phyloP scores from a whole-genome alignment of 2,113 vertebrate genomes.

The Cettia cetti region DNA sequence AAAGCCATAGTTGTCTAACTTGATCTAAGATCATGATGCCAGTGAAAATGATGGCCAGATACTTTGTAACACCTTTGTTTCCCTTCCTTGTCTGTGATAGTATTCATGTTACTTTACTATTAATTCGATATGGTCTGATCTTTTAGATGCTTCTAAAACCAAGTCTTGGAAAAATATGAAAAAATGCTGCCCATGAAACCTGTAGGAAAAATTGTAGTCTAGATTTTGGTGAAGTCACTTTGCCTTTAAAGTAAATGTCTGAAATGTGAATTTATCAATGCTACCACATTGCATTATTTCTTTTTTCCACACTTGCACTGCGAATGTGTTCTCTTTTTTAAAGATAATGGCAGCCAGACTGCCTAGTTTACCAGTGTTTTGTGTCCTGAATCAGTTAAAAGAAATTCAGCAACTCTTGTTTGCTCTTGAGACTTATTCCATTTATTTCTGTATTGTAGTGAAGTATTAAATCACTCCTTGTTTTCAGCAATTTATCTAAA shows the following conservation, averaged over 20 bases:
- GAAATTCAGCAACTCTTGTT: neutral
- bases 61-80: neutral
- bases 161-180: neutral
- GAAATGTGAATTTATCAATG: neutral
- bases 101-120: neutral
- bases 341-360: neutral
- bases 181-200: neutral
- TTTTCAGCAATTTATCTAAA: neutral
- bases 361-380: neutral
- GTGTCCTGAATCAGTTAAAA: neutral
- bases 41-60: rapidly evolving
- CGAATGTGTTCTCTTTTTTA: neutral
- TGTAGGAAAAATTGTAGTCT: neutral
- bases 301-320: neutral
- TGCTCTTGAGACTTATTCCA: neutral
- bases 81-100: neutral
- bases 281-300: neutral
- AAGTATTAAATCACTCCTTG: neutral
- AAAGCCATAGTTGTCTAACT: neutral
- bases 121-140: neutral
- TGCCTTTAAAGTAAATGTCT: neutral
- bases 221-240: neutral
- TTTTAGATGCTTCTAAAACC: neutral
- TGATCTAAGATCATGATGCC: neutral
- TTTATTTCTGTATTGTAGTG: neutral